Conservation (phyloP, 2,797 vertebrate genomes). For the Melanotaenia trifasciata region DNA sequence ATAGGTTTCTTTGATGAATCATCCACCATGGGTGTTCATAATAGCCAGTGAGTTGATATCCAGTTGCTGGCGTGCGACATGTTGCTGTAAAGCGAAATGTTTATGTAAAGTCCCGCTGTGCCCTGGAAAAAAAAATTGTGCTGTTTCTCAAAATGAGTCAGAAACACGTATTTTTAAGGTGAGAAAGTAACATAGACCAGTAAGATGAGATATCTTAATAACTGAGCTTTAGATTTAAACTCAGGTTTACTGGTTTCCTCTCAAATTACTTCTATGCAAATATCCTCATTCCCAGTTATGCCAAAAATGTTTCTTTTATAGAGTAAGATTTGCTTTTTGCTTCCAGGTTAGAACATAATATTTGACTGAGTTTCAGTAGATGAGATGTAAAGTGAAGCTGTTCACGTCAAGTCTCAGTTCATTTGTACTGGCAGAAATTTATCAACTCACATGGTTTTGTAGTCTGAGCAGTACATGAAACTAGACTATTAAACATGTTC, state of each 20-base stretch:
- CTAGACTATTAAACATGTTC: neutral
- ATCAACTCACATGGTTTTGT: neutral
- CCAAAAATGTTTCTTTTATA: neutral
- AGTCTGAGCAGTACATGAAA: neutral
- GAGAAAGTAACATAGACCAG: neutral
- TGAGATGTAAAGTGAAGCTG: neutral
- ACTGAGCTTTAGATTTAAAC: neutral
- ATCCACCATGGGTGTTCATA: neutral
- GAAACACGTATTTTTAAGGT: neutral
- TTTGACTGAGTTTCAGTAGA: neutral
- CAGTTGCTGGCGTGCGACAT: neutral
- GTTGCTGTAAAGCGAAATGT: neutral
- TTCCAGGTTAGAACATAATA: neutral
- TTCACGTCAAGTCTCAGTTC: neutral
- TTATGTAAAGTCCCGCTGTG: neutral
- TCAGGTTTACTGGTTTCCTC: neutral
- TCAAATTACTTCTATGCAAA: neutral
- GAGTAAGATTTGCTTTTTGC: neutral
- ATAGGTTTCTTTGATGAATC: neutral
- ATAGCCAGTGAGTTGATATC: neutral
- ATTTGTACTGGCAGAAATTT: neutral
- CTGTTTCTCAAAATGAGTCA: neutral
- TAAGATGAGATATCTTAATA: neutral
- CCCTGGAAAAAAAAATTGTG: neutral
- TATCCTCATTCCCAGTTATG: neutral